Evolutionary conservation across 2,113 vertebrate species (phyloP).

Genomic region (Corythornis vintsioides): DNA sequence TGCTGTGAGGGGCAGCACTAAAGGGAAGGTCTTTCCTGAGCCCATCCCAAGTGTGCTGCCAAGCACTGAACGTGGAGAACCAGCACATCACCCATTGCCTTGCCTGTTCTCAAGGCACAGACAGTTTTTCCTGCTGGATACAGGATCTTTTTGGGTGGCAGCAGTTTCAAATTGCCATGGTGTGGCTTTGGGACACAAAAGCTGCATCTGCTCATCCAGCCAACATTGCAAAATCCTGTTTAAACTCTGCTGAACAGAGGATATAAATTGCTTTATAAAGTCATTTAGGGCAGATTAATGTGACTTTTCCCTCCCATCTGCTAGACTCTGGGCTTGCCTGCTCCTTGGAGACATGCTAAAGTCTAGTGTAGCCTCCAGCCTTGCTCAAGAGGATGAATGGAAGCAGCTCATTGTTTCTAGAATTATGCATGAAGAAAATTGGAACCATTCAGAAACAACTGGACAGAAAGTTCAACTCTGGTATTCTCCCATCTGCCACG

Average conservation of each 20-base stretch:
- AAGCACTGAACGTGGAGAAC: background rate
- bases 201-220: background rate
- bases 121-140: background rate
- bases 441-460: background rate
- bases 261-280: background rate
- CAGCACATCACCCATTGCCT: background rate
- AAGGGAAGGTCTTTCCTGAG: background rate
- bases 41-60: background rate
- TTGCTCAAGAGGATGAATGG: background rate
- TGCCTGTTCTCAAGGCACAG: background rate
- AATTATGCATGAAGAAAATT: background rate
- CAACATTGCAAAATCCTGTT: background rate
- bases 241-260: background rate
- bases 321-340: background rate
- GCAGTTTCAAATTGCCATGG: background rate
- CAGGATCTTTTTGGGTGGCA: accelerated
- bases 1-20: background rate
- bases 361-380: background rate
- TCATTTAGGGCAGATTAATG: background rate
- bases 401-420: background rate
- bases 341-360: background rate
- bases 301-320: background rate
- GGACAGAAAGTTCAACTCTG: background rate
- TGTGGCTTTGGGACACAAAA: background rate
- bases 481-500: background rate